Percentiles rank a stretch among this genome's conserved stretches.
These are phyloP conservation scores for Tribolium freemani DNA, from an alignment of 2,888 invertebrate species.

Conservation along the genomic window DNA sequence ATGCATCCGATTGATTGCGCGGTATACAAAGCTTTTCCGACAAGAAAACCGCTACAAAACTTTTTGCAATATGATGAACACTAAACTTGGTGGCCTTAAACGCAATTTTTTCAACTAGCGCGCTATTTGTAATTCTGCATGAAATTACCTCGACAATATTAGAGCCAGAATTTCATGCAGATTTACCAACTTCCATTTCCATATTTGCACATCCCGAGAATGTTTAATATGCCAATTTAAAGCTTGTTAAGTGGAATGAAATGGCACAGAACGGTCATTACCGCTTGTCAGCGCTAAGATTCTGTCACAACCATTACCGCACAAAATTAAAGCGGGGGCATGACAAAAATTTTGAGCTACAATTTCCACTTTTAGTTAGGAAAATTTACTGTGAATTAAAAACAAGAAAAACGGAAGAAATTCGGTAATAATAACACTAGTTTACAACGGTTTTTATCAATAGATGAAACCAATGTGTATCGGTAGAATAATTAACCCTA, in stretches of 20 bases:
- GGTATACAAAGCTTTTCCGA: background rate
- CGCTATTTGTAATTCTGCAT: background rate
- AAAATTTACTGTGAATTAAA: too few species aligned
- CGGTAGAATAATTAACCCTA: too few species aligned
- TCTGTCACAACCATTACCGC: background rate
- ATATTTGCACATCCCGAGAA: background rate
- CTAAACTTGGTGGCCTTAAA: too few species aligned
- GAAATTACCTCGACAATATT: background rate
- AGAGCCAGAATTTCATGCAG: background rate
- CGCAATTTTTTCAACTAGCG: too few species aligned
- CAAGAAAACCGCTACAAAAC: background rate
- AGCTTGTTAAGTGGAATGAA: background rate
- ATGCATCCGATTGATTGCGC: background rate
- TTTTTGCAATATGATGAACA: background rate
- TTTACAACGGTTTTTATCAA: too few species aligned
- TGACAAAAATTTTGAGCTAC: background rate
- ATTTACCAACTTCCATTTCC: background rate
- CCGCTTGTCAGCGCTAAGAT: background rate
- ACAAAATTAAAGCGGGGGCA: background rate
- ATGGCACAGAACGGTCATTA: background rate
- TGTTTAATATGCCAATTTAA: slow-evolving; percentile 2
- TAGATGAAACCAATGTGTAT: too few species aligned
- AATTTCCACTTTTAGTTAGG: too few species aligned
- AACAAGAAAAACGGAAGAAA: too few species aligned
- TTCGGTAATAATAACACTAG: too few species aligned